phyloP scores from a whole-genome alignment of 2,113 vertebrate genomes.

The Mobula birostris region DNA sequence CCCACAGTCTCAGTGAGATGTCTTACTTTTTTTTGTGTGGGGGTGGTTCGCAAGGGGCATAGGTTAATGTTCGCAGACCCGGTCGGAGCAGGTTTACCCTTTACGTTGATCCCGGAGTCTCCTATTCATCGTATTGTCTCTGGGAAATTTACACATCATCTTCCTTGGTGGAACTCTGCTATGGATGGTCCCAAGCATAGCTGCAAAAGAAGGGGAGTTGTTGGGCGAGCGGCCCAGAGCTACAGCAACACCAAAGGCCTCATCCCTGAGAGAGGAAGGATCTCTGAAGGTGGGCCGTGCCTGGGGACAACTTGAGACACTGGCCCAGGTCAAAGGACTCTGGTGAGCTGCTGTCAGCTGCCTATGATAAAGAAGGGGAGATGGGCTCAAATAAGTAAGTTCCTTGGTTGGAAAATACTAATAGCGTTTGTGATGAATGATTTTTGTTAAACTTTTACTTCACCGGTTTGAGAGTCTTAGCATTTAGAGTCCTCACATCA shows the following conservation, averaged over 20 bases:
- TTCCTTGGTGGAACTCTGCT: conserved; percentile 66
- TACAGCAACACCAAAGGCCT: too few relatives aligned
- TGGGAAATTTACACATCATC: conserved; percentile 64
- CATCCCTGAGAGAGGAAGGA: too few relatives aligned
- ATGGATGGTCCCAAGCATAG: too few relatives aligned
- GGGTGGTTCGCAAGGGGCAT: not conserved
- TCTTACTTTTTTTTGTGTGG: not conserved
- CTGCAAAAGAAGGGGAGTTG: too few relatives aligned
- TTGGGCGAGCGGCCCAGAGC: too few relatives aligned
- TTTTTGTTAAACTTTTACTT: conserved; percentile 91
- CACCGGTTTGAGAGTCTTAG: conserved; percentile 81
- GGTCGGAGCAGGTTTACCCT: conserved; percentile 52
- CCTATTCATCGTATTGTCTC: conserved; percentile 68
- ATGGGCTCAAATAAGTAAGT: conserved; percentile 5
- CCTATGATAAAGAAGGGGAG: too few relatives aligned
- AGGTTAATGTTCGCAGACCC: not conserved
- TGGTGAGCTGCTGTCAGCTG: too few relatives aligned
- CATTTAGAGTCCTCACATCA: conserved; percentile 63
- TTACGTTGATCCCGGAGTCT: conserved; percentile 58
- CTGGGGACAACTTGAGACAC: too few relatives aligned
- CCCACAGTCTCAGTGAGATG: conserved; percentile 8
- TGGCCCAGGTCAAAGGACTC: too few relatives aligned
- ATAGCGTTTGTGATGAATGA: conserved; percentile 85
- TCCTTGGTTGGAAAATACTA: conserved; percentile 93
- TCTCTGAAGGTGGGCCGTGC: too few relatives aligned